Evolutionary conservation across 2,888 invertebrate species (phyloP).

Genomic region (Unio pictorum): DNA sequence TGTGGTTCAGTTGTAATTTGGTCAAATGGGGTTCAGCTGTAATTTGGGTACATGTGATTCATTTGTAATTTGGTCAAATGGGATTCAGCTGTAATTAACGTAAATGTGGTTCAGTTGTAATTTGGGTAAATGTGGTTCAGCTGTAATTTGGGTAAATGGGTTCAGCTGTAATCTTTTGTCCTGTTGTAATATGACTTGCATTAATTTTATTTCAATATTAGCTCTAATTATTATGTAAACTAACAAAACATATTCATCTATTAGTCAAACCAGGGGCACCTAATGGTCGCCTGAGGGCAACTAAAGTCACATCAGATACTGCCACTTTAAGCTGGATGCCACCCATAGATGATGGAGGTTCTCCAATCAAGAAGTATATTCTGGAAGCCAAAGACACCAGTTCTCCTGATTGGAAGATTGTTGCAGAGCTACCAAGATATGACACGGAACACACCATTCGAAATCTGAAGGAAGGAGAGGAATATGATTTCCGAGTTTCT

Average conservation of each 20-base stretch:
- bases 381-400: conserved; percentile 80
- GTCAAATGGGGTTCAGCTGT: too few species aligned
- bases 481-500: conserved; percentile 89
- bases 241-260: conserved; percentile 4
- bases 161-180: too few species aligned
- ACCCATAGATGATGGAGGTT: conserved; percentile 63
- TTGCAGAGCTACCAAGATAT: conserved; percentile 41
- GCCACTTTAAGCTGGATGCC: conserved; percentile 79
- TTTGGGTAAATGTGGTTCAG: too few species aligned
- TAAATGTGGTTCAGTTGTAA: too few species aligned
- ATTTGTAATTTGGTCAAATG: too few species aligned
- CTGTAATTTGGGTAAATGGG: too few species aligned
- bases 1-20: too few species aligned
- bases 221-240: too few species aligned
- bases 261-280: conserved; percentile 67
- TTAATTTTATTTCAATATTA: too few species aligned
- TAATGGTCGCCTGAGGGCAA: conserved; percentile 76
- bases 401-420: conserved; percentile 80
- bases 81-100: too few species aligned
- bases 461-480: conserved; percentile 87
- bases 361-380: conserved; percentile 57
- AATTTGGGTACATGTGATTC: too few species aligned
- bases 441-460: conserved; percentile 28
- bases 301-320: conserved; percentile 86
- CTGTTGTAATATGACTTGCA: too few species aligned